phyloP scores from a whole-genome alignment of 30 jellyfish, hydroid and myxozoan species.

The Cassiopea andromeda region DNA sequence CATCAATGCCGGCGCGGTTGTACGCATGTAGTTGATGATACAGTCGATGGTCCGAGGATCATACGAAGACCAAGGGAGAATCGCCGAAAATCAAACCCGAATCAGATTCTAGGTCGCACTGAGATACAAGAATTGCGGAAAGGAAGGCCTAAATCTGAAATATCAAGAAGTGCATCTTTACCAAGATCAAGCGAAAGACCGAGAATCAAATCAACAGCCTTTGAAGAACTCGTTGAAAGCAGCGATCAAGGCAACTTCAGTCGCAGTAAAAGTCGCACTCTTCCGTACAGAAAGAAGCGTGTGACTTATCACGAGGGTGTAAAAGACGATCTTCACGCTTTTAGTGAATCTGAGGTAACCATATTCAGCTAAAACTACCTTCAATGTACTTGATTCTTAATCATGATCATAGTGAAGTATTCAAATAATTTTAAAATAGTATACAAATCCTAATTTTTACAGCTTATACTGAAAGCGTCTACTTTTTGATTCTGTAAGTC shows the following conservation, averaged over 20 bases:
- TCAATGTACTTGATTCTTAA: too few relatives aligned
- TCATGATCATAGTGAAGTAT: too few relatives aligned
- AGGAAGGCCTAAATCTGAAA: slow-evolving; percentile 57
- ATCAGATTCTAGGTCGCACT: slow-evolving; percentile 69
- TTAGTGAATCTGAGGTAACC: slow-evolving; percentile 55
- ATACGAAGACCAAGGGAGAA: slow-evolving; percentile 40
- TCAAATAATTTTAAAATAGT: too few relatives aligned
- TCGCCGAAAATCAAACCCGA: slow-evolving; percentile 69
- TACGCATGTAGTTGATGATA: slow-evolving; percentile 54
- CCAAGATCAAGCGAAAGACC: slow-evolving; percentile 62
- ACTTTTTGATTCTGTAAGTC: too few relatives aligned
- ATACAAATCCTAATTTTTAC: too few relatives aligned
- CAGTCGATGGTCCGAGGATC: slow-evolving; percentile 54
- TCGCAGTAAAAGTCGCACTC: slow-evolving; percentile 42
- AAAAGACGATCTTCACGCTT: slow-evolving; percentile 18
- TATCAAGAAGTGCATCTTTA: slow-evolving; percentile 39
- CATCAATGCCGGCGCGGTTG: slow-evolving; percentile 57
- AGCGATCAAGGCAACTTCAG: slow-evolving; percentile 47
- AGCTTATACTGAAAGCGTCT: too few relatives aligned
- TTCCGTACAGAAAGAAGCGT: slow-evolving; percentile 63
- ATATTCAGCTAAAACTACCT: not conserved
- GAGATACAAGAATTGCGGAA: slow-evolving; percentile 40
- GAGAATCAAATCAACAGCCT: slow-evolving; percentile 60
- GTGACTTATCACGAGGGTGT: slow-evolving; percentile 62
- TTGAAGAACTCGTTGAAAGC: slow-evolving; percentile 57